phyloP scores from a whole-genome alignment of 2,113 vertebrate species.

The Carettochelys insculpta region DNA sequence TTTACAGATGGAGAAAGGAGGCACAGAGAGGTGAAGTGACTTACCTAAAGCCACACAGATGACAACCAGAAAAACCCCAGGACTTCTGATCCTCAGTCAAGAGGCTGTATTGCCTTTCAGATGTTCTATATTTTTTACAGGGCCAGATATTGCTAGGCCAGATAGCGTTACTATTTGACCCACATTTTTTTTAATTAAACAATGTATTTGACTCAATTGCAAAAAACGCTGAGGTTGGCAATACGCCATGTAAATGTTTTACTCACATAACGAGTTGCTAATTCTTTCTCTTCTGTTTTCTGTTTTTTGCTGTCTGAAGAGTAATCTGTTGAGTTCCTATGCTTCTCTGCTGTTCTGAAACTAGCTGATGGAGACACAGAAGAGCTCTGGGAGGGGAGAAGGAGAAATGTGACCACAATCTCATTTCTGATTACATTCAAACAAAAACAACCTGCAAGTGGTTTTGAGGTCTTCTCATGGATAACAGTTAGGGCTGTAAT shows the following conservation, averaged over 20 bases:
- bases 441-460: neutral
- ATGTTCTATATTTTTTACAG: neutral
- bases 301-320: slow-evolving; percentile 96
- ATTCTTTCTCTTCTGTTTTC: slow-evolving; percentile 94
- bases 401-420: neutral
- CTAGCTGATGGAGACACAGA: slow-evolving; percentile 95
- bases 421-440: neutral
- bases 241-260: neutral
- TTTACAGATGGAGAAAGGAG: neutral
- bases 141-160: neutral
- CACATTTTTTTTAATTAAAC: neutral
- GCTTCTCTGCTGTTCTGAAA: slow-evolving; percentile 92
- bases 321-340: slow-evolving; percentile 91
- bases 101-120: neutral
- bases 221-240: neutral
- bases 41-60: neutral
- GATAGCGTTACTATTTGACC: neutral
- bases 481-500: neutral
- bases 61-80: neutral
- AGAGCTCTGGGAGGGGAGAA: slow-evolving; percentile 83
- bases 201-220: neutral
- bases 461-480: neutral
- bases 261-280: slow-evolving; percentile 91
- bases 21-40: neutral
- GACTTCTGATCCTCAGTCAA: neutral